Percentiles rank a stretch among this genome's conserved stretches.
Conservation (phyloP, 1,140 invertebrate species). For the Hermatobates lingyangjiaoensis region DNA sequence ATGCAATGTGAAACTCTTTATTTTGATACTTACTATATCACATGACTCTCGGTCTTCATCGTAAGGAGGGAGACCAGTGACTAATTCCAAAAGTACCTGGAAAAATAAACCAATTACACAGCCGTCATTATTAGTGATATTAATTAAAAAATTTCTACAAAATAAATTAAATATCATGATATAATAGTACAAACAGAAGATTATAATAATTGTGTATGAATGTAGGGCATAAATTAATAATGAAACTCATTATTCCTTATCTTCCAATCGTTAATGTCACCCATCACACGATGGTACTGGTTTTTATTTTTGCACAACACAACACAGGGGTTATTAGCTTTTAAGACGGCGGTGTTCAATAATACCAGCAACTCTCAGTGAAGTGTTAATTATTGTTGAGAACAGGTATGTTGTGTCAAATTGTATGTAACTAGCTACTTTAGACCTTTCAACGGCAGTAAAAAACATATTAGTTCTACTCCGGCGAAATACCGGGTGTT, state of each 20-base stretch:
- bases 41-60: conserved; percentile 31
- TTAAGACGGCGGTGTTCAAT: too few species aligned
- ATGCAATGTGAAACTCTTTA: too few species aligned
- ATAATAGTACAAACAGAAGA: not conserved
- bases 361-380: too few species aligned
- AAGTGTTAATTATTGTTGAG: too few species aligned
- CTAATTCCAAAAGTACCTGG: conserved; percentile 38
- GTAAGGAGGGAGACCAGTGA: conserved; percentile 41
- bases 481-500: not conserved
- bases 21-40: too few species aligned
- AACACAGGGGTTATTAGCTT: too few species aligned
- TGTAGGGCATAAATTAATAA: not conserved
- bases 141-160: not conserved
- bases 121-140: not conserved
- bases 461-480: not conserved
- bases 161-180: not conserved
- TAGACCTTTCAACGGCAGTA: not conserved
- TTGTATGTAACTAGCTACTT: too few species aligned
- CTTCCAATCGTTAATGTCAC: too few species aligned
- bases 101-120: conserved; percentile 9
- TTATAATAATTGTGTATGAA: not conserved
- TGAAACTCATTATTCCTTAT: too few species aligned
- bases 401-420: too few species aligned
- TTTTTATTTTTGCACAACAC: too few species aligned
- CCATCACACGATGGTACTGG: too few species aligned